Base-by-base conservation (phyloP, 2,888 invertebrate species). In the Synergus itoensis region DNA sequence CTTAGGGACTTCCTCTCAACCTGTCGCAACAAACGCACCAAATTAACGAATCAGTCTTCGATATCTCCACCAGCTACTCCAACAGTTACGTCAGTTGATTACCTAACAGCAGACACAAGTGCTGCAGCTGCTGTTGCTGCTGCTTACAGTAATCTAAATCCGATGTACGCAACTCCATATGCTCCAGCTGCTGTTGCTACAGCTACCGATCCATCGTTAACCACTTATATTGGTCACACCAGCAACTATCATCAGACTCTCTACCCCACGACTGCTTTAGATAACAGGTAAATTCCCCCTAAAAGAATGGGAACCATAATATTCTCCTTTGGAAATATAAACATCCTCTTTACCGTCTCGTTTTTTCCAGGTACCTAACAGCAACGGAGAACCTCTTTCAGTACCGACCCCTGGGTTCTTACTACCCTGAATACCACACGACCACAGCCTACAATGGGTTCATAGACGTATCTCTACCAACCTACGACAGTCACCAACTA, bases 1-100 rank as follows among this genome's bases (percentile, higher is more conserved):
- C 93, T 98, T 40, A 94, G 98, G 73, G 98, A 99, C 93, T 98
- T 98, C 91, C 93, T 98, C 1, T 98, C 98, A 18, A 98, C 98
- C 16, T 98, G 98, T 91, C 95, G 98, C 83, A 96, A 96, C 83
- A 97, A 97, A 90, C 94, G 97, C 90, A 89, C 91, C 76, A 91
- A 91, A 62, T 92, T 93, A 14, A 89, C 93, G 4, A 89, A 92
- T 90, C 93, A 86, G 93, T 78, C 93, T 93, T 94, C 94, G 4
- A 94, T 94, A 0, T 94, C 95, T 7, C 93, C 92, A 77, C 92
- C 93, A 12, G 92, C 93, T 48, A 93, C 94, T 81, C 93, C 93
- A 21, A 93, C 93, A 88, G 94, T 95, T 0, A 90, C 92, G 1
- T 91, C 94, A 11, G 95, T 96, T 21, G 96, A 96, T 86, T 96